Base-by-base conservation (phyloP, 2,888 invertebrate species). In the Amphipyra tragopoginis region DNA sequence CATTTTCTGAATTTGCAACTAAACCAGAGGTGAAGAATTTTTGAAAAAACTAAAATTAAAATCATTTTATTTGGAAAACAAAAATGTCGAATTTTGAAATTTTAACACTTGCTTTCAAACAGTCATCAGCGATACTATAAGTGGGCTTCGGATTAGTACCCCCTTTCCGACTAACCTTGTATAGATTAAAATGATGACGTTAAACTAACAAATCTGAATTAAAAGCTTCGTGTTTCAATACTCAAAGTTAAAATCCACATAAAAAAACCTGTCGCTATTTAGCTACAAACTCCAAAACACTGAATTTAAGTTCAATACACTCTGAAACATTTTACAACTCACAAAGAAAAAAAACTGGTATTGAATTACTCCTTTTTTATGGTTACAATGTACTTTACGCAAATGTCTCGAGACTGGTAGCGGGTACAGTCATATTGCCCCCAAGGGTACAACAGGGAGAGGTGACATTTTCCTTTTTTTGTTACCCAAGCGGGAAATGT, bases 381-480 rank as follows among this genome's bases (percentile, higher is more conserved):
- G 79, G 75, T 75, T 77, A 82, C 78, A 67, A 72, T 77, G 77
- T 84, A 83, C 83, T 85, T 83, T 80, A 78, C 79, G 76, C 70
- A 79, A 79, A 73, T 76, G 77, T 63, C 70, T 74, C 50, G 42
- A 68, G 77, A 68, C 62, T 38, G 33, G 49, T 44, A 58, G 29
- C 42, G 62, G 55, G 63, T 67, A 63, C 74, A 68, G 42, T 56
- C 53, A 40, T 74, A 75, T 83, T 80, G 80, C 75, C 81, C 70
- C 79, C 82, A 65, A 54, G 55, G 74, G 84, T 77, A 69, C 58
- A 58, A 68, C 65, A 67, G 75, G 76, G 80, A 79, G 73, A 86
- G 85, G 88, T 87, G 88, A 88, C 89, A 89, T 89, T 90, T 88
- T 72, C 80, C 7, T 75, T 84, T 54, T 87, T 90, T 87, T 84